Conservation (phyloP, 2,113 vertebrate species). For the Myrmecophaga tridactyla region DNA sequence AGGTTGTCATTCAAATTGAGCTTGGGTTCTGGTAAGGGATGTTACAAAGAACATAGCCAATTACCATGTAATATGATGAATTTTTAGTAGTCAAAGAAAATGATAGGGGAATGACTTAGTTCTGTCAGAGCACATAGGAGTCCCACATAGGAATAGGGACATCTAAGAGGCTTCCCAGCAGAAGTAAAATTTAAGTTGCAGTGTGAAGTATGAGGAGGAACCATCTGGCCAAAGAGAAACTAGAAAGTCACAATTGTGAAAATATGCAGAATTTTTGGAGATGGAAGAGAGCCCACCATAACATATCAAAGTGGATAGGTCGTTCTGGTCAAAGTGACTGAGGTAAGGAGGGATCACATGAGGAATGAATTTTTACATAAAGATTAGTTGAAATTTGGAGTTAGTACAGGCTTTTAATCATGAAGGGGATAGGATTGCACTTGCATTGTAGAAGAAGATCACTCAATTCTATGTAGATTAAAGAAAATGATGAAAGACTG, state of each 20-base stretch:
- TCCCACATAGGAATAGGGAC: not conserved
- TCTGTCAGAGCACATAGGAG: not conserved
- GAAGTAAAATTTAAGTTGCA: not conserved
- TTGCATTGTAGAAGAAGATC: not conserved
- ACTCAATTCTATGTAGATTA: not conserved
- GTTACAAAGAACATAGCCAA: not conserved
- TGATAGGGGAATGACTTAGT: not conserved
- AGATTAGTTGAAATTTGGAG: not conserved
- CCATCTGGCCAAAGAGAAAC: not conserved
- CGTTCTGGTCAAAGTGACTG: not conserved
- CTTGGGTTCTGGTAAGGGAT: not conserved
- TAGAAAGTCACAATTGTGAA: not conserved
- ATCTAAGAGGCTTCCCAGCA: not conserved
- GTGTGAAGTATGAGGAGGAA: not conserved
- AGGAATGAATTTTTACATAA: not conserved
- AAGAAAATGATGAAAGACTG: not conserved
- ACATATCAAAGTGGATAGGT: not conserved
- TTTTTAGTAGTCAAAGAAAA: not conserved
- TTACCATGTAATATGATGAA: not conserved
- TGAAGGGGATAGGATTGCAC: not conserved
- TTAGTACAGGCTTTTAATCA: not conserved
- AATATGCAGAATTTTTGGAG: not conserved
- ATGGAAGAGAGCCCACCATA: not conserved
- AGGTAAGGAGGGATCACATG: not conserved
- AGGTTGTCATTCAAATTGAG: not conserved